These are phyloP conservation scores for Morpho helenor DNA, from an alignment of 2,888 invertebrate genomes.

Conservation along the genomic window DNA sequence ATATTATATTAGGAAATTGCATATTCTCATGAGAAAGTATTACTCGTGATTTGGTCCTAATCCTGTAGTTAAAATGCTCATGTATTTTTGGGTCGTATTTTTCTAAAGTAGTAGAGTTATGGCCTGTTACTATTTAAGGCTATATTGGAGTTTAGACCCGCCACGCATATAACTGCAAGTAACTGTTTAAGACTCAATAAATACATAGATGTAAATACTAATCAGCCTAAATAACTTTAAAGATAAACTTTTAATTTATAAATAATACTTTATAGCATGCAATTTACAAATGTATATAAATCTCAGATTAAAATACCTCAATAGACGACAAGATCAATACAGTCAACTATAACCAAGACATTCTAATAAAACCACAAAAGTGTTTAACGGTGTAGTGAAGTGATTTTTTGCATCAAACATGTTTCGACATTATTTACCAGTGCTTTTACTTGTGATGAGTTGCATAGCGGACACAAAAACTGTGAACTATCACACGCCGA, in stretches of 20 bases:
- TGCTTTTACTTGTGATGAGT: slow-evolving; percentile 49
- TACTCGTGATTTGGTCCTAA: neutral
- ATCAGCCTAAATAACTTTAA: no score
- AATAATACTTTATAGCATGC: neutral
- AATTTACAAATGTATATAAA: neutral
- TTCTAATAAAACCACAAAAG: slow-evolving; percentile 1
- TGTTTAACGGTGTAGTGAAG: slow-evolving; percentile 7
- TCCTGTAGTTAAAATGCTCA: no score
- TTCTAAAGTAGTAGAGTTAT: no score
- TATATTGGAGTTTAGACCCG: no score
- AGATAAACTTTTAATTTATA: neutral
- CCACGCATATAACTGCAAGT: no score
- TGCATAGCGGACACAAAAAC: slow-evolving; percentile 58
- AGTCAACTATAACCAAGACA: slow-evolving; percentile 2
- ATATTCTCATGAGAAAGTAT: neutral
- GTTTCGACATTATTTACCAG: slow-evolving; percentile 47
- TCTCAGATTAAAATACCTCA: slow-evolving; percentile 33
- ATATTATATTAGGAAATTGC: slow-evolving; percentile 2
- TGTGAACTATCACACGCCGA: slow-evolving; percentile 49
- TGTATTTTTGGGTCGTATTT: no score
- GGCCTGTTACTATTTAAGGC: no score
- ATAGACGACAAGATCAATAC: slow-evolving; percentile 25
- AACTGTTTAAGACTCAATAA: no score
- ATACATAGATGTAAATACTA: no score
- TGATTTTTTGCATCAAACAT: slow-evolving; percentile 38